Evolutionary conservation across 2,797 vertebrate species (phyloP), one percentile per base, ranked within the genome.

Genomic region (Pseudocheirus occidentalis): DNA sequence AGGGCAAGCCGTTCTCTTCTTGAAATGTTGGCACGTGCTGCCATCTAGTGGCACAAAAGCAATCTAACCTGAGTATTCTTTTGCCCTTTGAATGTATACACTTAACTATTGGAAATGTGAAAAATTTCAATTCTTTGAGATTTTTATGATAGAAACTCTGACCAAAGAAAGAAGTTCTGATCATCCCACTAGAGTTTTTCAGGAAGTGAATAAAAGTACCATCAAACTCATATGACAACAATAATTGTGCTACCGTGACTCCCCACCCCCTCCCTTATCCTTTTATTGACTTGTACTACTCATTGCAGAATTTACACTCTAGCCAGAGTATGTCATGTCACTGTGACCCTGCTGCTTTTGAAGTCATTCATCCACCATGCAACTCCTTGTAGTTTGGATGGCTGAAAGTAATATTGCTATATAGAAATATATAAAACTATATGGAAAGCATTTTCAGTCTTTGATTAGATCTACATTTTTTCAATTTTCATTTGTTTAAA

Each of bases 31-130:
- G 98, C 95, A 92, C 73, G 94, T 97, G 97, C 97, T 97, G 98
- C 98, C 99, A 98, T 97, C 98, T 99, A 95, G 98, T 98, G 99
- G 98, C 95, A 13, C 0, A 2, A 40, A 90, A 29, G 31, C 50
- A 0, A 0, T 58, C 93, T 55, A 58, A 53, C 91, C 91, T n/a
- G 54, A 87, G n/a, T 90, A 46, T 81, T 81, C 73, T 81, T 81
- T 46, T 81, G 73, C 73, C 40, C 73, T 81, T 40, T 90, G 53
- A 31, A 73, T 18, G n/a, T 4, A 50, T 31, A 52, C 92, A 55
- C 4, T 28, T 92, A 57, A 90, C 53, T 59, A 34, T 66, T 91
- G 40, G 18, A 89, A 28, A 55, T 90, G 40, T 66, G 58, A 90
- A 27, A 73, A 90, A 29, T 34, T 87, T 12, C 0, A 34, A 29